phyloP scores from a whole-genome alignment of 2,797 vertebrate species.

The Sorex maritimensis region DNA sequence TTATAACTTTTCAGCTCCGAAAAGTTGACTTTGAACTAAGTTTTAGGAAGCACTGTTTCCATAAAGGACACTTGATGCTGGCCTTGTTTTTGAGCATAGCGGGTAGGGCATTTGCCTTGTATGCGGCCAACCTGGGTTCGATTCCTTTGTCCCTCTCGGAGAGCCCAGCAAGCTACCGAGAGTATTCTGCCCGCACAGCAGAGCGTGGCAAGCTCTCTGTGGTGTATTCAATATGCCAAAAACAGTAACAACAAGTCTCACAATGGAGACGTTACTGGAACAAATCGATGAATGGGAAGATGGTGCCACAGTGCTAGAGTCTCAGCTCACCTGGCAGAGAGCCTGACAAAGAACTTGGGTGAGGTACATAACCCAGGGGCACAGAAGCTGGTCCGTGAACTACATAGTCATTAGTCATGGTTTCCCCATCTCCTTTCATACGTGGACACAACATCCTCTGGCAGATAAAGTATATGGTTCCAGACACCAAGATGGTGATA shows the following conservation, averaged over 20 bases:
- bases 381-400: constrained; percentile 96
- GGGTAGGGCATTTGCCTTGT: too few species aligned
- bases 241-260: too few species aligned
- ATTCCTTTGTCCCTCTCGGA: too few species aligned
- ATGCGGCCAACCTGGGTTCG: too few species aligned
- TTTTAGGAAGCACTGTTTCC: background rate
- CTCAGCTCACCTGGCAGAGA: constrained; percentile 95
- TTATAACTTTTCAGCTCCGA: constrained; percentile 40
- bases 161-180: too few species aligned
- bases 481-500: constrained; percentile 96
- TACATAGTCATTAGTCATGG: constrained; percentile 97
- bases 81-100: background rate
- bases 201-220: too few species aligned
- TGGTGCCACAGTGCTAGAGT: background rate
- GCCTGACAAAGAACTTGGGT: constrained; percentile 96
- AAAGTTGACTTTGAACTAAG: background rate
- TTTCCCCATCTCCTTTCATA: constrained; percentile 98
- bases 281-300: too few species aligned
- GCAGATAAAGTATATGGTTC: constrained; percentile 97
- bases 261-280: too few species aligned
- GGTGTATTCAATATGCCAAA: too few species aligned
- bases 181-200: too few species aligned
- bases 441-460: constrained; percentile 97
- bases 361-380: constrained; percentile 97
- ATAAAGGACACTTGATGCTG: background rate